phyloP scores from a whole-genome alignment of 1,140 invertebrate species.

The Pantala flavescens region DNA sequence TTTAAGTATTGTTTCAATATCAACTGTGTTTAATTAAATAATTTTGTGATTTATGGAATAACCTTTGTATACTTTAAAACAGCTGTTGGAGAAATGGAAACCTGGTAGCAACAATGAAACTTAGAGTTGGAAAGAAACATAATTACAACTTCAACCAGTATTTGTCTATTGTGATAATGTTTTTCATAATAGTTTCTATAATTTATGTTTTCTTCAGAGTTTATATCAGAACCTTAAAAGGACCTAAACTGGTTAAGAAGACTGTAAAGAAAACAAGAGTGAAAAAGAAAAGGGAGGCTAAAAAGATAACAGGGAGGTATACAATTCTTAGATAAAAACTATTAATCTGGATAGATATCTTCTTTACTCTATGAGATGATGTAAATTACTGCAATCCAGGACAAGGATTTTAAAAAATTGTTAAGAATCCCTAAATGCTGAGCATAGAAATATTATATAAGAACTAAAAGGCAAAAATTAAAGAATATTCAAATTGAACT shows the following conservation, averaged over 20 bases:
- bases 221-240: not conserved
- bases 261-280: not conserved
- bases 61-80: too few species aligned
- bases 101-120: conserved; percentile 45
- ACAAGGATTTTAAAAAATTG: too few species aligned
- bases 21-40: too few species aligned
- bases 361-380: too few species aligned
- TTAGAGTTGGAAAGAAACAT: conserved; percentile 41
- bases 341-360: too few species aligned
- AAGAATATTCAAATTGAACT: not conserved
- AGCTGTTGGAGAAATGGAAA: conserved; percentile 55
- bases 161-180: conserved; percentile 35
- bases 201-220: conserved; percentile 36
- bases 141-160: conserved; percentile 38
- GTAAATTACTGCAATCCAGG: too few species aligned
- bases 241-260: too few species aligned
- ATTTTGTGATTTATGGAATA: too few species aligned
- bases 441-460: not conserved
- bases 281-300: not conserved
- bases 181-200: conserved; percentile 35
- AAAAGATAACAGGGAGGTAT: not conserved
- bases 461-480: not conserved
- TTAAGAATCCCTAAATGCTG: too few species aligned
- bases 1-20: too few species aligned
- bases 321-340: too few species aligned